Conservation (phyloP, 2,888 invertebrate genomes). For the Volucella inanis region DNA sequence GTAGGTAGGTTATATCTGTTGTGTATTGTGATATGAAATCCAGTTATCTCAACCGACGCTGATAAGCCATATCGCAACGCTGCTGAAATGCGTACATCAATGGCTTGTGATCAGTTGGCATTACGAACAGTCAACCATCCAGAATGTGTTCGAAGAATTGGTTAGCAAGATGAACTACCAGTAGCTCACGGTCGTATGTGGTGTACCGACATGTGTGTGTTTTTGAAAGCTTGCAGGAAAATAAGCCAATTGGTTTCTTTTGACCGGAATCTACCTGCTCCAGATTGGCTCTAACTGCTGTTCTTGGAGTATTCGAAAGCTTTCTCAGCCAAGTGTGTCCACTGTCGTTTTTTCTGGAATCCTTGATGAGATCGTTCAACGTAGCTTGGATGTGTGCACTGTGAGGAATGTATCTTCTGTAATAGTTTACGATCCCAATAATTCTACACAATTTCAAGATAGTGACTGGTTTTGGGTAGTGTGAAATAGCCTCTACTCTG, state of each 20-base stretch:
- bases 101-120: conserved; percentile 1
- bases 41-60: conserved; percentile 11
- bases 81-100: conserved; percentile 8
- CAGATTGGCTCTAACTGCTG: conserved; percentile 33
- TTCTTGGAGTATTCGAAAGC: conserved; percentile 35
- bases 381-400: conserved; percentile 32
- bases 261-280: conserved; percentile 1
- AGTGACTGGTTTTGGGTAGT: conserved; percentile 22
- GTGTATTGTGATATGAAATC: conserved; percentile 15
- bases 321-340: conserved; percentile 14
- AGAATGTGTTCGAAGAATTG: conserved; percentile 8
- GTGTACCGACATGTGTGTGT: conserved; percentile 14
- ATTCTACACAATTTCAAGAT: conserved; percentile 26
- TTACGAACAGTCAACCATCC: background rate
- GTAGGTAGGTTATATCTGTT: conserved; percentile 9
- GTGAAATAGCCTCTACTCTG: conserved; percentile 14
- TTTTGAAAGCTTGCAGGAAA: conserved; percentile 1
- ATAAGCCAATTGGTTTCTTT: no score
- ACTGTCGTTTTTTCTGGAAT: conserved; percentile 35
- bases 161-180: conserved; percentile 5
- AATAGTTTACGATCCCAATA: conserved; percentile 44
- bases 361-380: conserved; percentile 14
- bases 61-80: background rate
- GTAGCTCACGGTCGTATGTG: conserved; percentile 13
- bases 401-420: conserved; percentile 47